Evolutionary conservation across 2,797 vertebrate genomes (phyloP), one percentile per base, ranked within the genome.

Genomic region (Trematocara caparti): DNA sequence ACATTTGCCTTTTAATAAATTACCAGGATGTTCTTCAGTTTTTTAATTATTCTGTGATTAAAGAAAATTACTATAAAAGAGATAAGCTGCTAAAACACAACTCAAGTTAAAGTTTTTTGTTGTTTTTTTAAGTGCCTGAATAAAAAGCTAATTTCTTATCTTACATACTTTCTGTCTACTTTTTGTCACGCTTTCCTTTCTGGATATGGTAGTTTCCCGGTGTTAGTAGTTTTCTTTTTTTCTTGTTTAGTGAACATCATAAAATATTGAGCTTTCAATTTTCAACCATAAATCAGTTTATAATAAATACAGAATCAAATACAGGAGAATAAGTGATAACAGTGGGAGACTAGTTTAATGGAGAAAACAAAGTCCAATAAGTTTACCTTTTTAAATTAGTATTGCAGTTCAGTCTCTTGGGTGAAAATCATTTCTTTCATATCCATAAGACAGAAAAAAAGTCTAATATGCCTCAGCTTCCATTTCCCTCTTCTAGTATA

Each of bases 141-240:
- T 78, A 27, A 69, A 66, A 88, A 83, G 32, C 32, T 30, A 30
- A 73, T 86, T 86, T 82, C 79, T 83, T 86, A 86, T 91, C 86
- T 72, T 34, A 4, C 3, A 36, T n/a, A 15, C 6, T 74, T 36
- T 73, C 59, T 57, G 72, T 51, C 40, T 77, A 73, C 59, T 43
- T 48, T 64, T 43, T 45, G 13, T 27, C 17, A 8, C n/a, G 0
- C 27, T 69, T 79, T 64, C 13, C 6, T 75, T 19, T 38, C 48
- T 32, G 48, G 2, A 40, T 13, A 8, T 64, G 43, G 1, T 6
- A 0, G 6, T 82, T 82, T 77, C 49, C 27, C 51, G 13, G 78
- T 34, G 3, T 40, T 79, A 50, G 81, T 81, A 76, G 75, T 83
- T 88, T 73, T 71, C 82, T 82, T 76, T 72, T 84, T 74, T 76